Percentiles rank a stretch among this genome's conserved stretches.
phyloP scores from a whole-genome alignment of 2,888 invertebrate species.

The Tenthredo amoena region DNA sequence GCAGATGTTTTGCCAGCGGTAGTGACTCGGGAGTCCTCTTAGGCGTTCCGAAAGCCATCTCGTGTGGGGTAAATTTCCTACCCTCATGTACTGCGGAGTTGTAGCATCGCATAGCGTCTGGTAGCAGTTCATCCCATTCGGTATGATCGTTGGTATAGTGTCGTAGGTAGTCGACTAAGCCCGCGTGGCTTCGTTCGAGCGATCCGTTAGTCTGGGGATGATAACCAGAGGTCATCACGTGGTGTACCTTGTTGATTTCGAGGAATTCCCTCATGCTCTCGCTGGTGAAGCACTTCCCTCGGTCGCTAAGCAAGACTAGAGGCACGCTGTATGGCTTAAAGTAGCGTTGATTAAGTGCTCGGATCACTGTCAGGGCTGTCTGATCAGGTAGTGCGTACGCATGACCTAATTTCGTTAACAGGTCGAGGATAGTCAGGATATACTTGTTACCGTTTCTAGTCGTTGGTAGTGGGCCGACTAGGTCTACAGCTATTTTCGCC shows the following conservation, averaged over 20 bases:
- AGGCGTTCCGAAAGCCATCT: not conserved
- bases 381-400: conserved; percentile 40
- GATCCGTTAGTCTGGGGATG: not conserved
- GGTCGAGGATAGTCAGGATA: not conserved
- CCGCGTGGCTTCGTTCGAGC: not conserved
- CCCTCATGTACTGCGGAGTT: not conserved
- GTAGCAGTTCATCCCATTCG: not conserved
- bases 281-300: not conserved
- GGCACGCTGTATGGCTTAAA: not conserved
- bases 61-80: not conserved
- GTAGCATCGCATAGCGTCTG: not conserved
- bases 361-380: not conserved
- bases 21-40: not conserved
- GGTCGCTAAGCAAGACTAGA: not conserved
- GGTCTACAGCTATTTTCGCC: conserved; percentile 52
- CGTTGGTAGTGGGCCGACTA: not conserved
- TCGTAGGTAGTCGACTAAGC: not conserved
- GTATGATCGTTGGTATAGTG: not conserved
- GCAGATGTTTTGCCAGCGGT: not conserved
- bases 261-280: not conserved
- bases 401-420: not conserved
- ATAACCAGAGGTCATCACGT: not conserved
- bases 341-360: not conserved
- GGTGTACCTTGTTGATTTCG: not conserved
- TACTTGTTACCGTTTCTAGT: not conserved